A percentile compares a stretch with the other conserved stretches of the same genome.
Evolutionary conservation across 2,888 invertebrate species (phyloP).

Genomic region (Sympetrum striolatum): DNA sequence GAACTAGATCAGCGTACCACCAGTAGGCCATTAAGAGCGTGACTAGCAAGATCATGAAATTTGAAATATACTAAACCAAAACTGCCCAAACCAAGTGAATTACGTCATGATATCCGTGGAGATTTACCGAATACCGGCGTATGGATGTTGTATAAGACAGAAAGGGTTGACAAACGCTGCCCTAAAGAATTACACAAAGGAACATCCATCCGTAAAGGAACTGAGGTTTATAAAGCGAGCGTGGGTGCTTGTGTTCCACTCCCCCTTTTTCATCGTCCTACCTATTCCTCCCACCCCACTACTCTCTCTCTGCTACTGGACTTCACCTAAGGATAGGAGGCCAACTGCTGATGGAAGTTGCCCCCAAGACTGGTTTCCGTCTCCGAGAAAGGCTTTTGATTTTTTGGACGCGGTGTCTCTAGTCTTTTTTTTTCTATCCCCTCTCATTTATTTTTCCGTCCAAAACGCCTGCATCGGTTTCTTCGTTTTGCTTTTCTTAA

Average conservation of each 20-base stretch:
- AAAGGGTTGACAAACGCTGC: too few species aligned
- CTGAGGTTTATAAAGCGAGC: neutral
- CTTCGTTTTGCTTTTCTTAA: neutral
- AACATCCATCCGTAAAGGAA: neutral
- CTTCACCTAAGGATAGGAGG: neutral
- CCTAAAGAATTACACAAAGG: neutral
- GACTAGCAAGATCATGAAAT: too few species aligned
- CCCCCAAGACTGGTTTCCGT: neutral
- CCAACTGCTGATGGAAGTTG: neutral
- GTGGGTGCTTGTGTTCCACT: neutral
- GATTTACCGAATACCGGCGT: too few species aligned
- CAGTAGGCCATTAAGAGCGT: too few species aligned
- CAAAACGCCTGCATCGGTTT: neutral
- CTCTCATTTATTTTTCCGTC: neutral
- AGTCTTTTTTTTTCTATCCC: neutral
- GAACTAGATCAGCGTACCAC: too few species aligned
- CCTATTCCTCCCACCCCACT: neutral
- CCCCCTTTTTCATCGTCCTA: neutral
- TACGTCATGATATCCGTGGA: too few species aligned
- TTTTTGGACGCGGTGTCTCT: neutral
- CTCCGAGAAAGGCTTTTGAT: neutral
- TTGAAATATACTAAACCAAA: too few species aligned
- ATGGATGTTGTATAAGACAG: too few species aligned
- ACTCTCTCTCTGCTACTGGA: neutral
- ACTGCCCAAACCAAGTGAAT: too few species aligned